A percentile compares a stretch with the other conserved stretches of the same genome.
Conservation (phyloP, 2,797 vertebrate species). For the Schizothorax lantsangensis region DNA sequence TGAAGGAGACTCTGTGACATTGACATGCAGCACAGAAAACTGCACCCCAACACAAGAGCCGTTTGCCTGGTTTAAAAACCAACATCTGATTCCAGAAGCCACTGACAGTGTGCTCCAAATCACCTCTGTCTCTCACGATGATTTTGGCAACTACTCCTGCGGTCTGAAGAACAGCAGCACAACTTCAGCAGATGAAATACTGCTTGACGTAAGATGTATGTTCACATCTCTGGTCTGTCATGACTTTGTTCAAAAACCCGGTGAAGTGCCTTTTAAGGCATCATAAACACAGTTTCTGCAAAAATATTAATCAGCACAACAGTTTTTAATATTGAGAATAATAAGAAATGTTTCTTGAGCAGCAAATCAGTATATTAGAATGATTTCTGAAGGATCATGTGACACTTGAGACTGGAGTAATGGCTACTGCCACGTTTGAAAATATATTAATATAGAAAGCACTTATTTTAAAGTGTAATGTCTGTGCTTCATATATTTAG, state of each 20-base stretch:
- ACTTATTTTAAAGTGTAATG: no score
- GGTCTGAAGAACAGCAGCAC: conserved; percentile 4
- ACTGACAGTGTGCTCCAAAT: background rate
- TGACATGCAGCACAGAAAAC: conserved; percentile 27
- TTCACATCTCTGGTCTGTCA: background rate
- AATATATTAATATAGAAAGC: no score
- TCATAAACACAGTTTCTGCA: background rate
- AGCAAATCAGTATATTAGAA: background rate
- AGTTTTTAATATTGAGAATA: background rate
- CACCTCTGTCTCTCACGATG: background rate
- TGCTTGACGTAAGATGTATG: conserved; percentile 53
- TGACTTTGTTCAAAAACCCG: background rate
- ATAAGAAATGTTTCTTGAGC: background rate
- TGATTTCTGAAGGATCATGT: background rate
- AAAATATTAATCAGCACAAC: background rate
- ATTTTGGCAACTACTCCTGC: conserved; percentile 38
- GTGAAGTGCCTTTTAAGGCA: no score
- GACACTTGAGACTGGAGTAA: no score
- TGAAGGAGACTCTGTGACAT: conserved; percentile 42
- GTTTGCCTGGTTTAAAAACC: conserved; percentile 44
- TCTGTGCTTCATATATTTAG: no score
- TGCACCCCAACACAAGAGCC: background rate
- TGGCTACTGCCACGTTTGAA: no score
- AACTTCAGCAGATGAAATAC: background rate
- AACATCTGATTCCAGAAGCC: conserved; percentile 12